Base-by-base conservation (phyloP, 2,888 invertebrate genomes). In the Lottia scabra region DNA sequence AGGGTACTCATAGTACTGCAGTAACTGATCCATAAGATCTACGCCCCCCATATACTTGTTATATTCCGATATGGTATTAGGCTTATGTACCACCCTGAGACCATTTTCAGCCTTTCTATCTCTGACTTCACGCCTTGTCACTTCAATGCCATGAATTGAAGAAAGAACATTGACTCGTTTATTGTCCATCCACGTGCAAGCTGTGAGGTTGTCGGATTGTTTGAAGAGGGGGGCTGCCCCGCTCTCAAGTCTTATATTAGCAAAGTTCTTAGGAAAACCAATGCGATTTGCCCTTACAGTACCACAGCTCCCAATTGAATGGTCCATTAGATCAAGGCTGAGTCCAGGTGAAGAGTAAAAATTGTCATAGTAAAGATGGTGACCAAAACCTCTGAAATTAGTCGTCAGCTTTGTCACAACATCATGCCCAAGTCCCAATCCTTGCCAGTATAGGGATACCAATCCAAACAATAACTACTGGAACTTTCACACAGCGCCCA, bases 31-130 rank as follows among this genome's bases (percentile, higher is more conserved):
- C 12, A 38, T 45, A 4, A 63, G 45, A 65, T 76, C 73, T 6
- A 69, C 67, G 8, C 68, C 70, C 44, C 72, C 67, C 74, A 77
- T 77, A 63, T 48, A 44, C 12, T 26, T 45, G 63, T 77, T 75
- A 63, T 73, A 73, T n/a, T n/a, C 8, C 1, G 30, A 2, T 30
- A 63, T 46, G 0, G 23, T 12, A 12, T 16, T 13, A 15, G 67
- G 63, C n/a, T 43, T 71, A 12, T 16, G 3, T 0, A 46, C 46
- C n/a, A 1, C 13, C 16, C 71, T n/a, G 26, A 63, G 46, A n/a
- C 76, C 74, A 46, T 46, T 46, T n/a, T 46, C 46, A 45, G 56
- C 65, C 46, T 46, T n/a, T 12, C 46, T 46, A 3, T n/a, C 46
- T 4, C 46, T n/a, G 15, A 16, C n/a, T n/a, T n/a, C 46, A 46